Base-by-base conservation (phyloP, 2,888 invertebrate species). In the Rhynchonema sp. region DNA sequence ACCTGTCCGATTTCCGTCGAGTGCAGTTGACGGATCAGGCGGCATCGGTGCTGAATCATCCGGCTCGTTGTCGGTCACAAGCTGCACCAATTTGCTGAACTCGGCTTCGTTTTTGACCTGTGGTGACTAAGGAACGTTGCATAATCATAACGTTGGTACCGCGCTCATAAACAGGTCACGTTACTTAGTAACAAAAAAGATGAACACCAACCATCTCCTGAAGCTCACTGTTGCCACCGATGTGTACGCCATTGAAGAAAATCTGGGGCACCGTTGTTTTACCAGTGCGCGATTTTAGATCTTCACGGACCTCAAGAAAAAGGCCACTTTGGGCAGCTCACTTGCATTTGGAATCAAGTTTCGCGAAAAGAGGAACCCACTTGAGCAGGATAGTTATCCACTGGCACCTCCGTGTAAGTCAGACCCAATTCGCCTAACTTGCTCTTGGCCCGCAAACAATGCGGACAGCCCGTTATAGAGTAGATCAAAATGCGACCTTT, bases 181-280 rank as follows among this genome's bases (percentile, higher is more conserved):
- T n/a, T n/a, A n/a, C n/a, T n/a, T n/a, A n/a, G n/a, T n/a, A n/a
- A n/a, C n/a, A n/a, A n/a, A n/a, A n/a, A n/a, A n/a, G n/a, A n/a
- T n/a, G n/a, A n/a, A 20, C 17, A 60, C 66, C 63, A 62, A 74
- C 74, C 69, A 73, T 62, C 53, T 63, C 62, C 59, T 74, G 69
- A 1, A 76, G 65, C 29, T 73, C 72, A 22, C 70, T 70, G 61
- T 73, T 73, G 55, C 74, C 73, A 25, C 74, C 74, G 52, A 76
- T 68, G 62, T 73, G 71, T 27, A 64, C 64, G 38, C 68, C 69
- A 63, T 75, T 74, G 67, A 75, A 75, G 66, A 74, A 76, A 29
- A 76, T 72, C 63, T 76, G 75, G 1, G 75, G 75, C 9, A 74
- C 72, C 22, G 64, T 61, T 2, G 69, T 71, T 28, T 67, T 72